A percentile compares a stretch with the other conserved stretches of the same genome.
phyloP scores from a whole-genome alignment of 92 coral and sea anemone species.

The Epizoanthus stellaris region DNA sequence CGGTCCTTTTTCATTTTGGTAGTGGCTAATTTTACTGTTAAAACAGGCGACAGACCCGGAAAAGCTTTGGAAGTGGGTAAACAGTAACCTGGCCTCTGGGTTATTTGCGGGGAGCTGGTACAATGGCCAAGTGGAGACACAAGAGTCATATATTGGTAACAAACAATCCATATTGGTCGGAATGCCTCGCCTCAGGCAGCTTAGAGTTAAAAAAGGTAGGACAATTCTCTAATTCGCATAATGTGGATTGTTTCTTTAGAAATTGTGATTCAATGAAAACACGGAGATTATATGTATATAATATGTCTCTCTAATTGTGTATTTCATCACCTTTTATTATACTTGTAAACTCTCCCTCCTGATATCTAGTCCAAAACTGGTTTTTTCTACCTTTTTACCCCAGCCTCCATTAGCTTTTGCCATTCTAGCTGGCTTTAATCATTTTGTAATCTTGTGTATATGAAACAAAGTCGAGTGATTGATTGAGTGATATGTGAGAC shows the following conservation, averaged over 20 bases:
- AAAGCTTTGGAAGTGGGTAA: slow-evolving; percentile 75
- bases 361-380: too few species aligned
- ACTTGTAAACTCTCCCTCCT: too few species aligned
- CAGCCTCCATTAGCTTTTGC: too few species aligned
- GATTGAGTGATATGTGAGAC: too few species aligned
- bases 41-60: slow-evolving; percentile 63
- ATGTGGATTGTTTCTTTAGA: neutral
- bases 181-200: slow-evolving; percentile 86
- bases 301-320: too few species aligned
- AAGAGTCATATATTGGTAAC: slow-evolving; percentile 72
- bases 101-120: slow-evolving; percentile 80
- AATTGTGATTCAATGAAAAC: neutral
- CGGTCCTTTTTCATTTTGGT: neutral
- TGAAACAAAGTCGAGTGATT: too few species aligned
- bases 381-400: too few species aligned
- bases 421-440: too few species aligned
- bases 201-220: slow-evolving; percentile 72
- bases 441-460: too few species aligned
- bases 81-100: slow-evolving; percentile 54
- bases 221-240: neutral
- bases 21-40: neutral
- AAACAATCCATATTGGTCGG: slow-evolving; percentile 77
- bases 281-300: too few species aligned
- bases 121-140: slow-evolving; percentile 54
- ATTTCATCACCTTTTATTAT: too few species aligned